Conservation (phyloP, 2,113 vertebrate genomes). For the Tachuris rubrigastra region DNA sequence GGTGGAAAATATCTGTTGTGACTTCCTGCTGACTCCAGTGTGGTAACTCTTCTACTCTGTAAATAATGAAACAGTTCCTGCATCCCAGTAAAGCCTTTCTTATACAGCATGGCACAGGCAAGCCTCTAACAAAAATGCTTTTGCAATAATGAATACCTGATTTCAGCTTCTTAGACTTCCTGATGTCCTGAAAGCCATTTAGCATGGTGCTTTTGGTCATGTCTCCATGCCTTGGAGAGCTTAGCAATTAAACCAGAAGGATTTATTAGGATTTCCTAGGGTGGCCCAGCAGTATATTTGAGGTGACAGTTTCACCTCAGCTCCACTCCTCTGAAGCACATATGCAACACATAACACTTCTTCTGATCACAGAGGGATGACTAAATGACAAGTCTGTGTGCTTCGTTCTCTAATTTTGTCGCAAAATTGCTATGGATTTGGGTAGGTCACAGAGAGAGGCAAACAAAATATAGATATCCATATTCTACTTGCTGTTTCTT, state of each 20-base stretch:
- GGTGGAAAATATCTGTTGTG: background rate
- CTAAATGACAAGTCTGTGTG: background rate
- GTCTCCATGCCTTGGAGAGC: background rate
- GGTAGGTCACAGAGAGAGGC: background rate
- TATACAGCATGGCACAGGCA: background rate
- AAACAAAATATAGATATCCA: background rate
- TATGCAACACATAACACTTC: background rate
- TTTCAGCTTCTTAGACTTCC: conserved; percentile 11
- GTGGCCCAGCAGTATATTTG: background rate
- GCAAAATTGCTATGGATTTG: background rate
- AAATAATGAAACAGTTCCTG: background rate
- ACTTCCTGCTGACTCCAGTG: background rate
- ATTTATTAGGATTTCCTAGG: conserved; percentile 29
- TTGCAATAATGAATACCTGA: background rate
- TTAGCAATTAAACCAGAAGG: conserved; percentile 23
- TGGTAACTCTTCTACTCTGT: background rate
- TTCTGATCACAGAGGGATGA: background rate
- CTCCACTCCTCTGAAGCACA: background rate
- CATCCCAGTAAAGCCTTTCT: background rate
- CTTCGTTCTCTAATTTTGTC: background rate
- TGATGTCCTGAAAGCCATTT: background rate
- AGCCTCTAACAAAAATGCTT: background rate
- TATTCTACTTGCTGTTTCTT: background rate
- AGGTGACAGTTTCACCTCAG: background rate
- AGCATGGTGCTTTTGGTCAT: background rate